phyloP scores from a whole-genome alignment of 2,797 vertebrate species.

The Gymnoscopelus microlampas region DNA sequence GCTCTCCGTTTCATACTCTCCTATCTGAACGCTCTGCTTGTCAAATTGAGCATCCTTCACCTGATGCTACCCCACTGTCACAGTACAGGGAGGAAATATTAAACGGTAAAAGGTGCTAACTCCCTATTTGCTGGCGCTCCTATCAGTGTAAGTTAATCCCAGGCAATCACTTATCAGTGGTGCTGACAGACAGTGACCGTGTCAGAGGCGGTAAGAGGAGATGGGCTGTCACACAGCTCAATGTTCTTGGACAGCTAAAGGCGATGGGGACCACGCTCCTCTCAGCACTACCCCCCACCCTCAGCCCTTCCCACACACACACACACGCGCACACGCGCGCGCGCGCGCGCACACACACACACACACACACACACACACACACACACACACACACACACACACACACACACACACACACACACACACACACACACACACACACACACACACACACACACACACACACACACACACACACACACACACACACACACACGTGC shows the following conservation, averaged over 20 bases:
- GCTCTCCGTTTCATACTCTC: constrained; percentile 7
- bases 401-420: too few species aligned
- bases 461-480: background rate
- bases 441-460: background rate
- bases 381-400: background rate
- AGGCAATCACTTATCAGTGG: constrained; percentile 79
- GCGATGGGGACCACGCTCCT: constrained; percentile 47
- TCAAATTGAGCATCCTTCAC: constrained; percentile 21
- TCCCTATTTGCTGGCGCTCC: constrained; percentile 61
- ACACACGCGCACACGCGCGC: background rate
- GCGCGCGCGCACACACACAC: too few species aligned
- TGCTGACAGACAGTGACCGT: constrained; percentile 73
- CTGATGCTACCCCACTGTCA: constrained; percentile 14
- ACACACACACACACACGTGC: too few species aligned
- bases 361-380: background rate
- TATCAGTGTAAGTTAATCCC: constrained; percentile 74
- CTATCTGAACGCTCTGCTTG: background rate
- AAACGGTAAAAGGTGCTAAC: constrained; percentile 79
- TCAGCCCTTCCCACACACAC: background rate
- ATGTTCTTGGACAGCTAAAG: constrained; percentile 52
- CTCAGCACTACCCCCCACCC: constrained; percentile 39
- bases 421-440: too few species aligned
- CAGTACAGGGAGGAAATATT: constrained; percentile 64
- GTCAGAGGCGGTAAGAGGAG: constrained; percentile 72
- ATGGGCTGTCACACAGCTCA: constrained; percentile 52